These are phyloP conservation scores for Epinephelus fuscoguttatus DNA, from an alignment of 2,113 vertebrate genomes.

Conservation along the genomic window DNA sequence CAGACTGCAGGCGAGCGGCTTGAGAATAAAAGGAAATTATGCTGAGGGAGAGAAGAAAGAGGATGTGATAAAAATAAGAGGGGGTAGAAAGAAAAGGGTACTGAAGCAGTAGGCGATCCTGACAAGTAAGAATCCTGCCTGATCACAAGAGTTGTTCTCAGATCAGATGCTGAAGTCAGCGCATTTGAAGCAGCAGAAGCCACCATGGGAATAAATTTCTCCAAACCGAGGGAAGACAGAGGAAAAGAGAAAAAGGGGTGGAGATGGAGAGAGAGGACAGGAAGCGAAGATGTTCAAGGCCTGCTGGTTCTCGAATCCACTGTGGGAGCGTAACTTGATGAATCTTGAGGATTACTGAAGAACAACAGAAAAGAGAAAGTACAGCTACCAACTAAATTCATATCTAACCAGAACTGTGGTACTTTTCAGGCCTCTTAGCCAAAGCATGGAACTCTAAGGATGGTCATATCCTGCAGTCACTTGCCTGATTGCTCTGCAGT, in stretches of 20 bases:
- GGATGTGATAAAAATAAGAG: conserved; percentile 61
- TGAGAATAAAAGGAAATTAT: conserved; percentile 57
- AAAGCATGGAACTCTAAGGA: background rate
- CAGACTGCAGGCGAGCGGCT: conserved; percentile 44
- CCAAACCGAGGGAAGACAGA: conserved; percentile 38
- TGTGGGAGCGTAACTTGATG: conserved; percentile 26
- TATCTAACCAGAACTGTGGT: background rate
- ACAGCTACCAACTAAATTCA: background rate
- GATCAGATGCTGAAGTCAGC: conserved; percentile 77
- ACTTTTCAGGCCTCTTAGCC: background rate
- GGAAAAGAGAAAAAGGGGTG: conserved; percentile 6
- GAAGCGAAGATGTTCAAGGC: background rate
- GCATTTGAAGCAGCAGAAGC: conserved; percentile 63
- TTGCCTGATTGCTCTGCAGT: background rate
- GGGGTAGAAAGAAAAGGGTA: conserved; percentile 49
- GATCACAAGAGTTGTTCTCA: conserved; percentile 70
- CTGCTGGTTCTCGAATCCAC: conserved; percentile 38
- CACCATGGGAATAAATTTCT: conserved; percentile 60
- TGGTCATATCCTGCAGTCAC: background rate
- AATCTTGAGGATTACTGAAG: conserved; percentile 42
- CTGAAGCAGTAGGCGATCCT: conserved; percentile 62
- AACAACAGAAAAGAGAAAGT: conserved; percentile 1
- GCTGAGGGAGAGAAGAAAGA: conserved; percentile 62
- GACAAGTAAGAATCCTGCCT: conserved; percentile 65
- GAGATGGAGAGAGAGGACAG: conserved; percentile 19